phyloP scores from a whole-genome alignment of 2,888 invertebrate genomes.

The Nycteola revayana region DNA sequence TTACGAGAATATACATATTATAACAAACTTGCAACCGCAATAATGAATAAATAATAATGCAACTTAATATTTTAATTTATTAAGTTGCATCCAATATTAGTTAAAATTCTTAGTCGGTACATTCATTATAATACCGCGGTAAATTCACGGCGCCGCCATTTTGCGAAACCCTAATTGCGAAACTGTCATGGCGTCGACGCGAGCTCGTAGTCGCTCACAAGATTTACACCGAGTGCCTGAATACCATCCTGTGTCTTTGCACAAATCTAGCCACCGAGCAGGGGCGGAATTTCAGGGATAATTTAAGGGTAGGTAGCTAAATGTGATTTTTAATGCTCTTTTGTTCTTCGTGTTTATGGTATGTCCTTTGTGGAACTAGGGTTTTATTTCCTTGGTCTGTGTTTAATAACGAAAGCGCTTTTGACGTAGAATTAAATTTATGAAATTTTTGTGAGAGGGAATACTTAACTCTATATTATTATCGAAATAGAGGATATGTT shows the following conservation, averaged over 20 bases:
- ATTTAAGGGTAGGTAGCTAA: conserved; percentile 22
- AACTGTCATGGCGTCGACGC: conserved; percentile 52
- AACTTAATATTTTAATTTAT: neutral
- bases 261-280: conserved; percentile 32
- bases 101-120: conserved; percentile 28
- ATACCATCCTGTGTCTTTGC: conserved; percentile 48
- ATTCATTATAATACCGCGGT: conserved; percentile 26
- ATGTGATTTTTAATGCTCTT: conserved; percentile 24
- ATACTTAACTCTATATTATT: too few species aligned
- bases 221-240: conserved; percentile 52
- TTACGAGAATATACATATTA: too few species aligned
- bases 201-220: conserved; percentile 49
- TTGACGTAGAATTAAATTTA: too few species aligned
- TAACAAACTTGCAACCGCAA: too few species aligned
- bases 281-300: conserved; percentile 34
- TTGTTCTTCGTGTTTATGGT: conserved; percentile 8
- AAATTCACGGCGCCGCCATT: conserved; percentile 44
- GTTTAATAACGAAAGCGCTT: too few species aligned
- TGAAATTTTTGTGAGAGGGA: too few species aligned
- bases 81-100: conserved; percentile 24
- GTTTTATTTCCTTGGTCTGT: too few species aligned
- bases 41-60: neutral
- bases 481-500: too few species aligned
- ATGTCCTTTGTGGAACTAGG: neutral
- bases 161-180: conserved; percentile 53